Conservation (phyloP, 2,113 vertebrate genomes). For the Chionis minor region DNA sequence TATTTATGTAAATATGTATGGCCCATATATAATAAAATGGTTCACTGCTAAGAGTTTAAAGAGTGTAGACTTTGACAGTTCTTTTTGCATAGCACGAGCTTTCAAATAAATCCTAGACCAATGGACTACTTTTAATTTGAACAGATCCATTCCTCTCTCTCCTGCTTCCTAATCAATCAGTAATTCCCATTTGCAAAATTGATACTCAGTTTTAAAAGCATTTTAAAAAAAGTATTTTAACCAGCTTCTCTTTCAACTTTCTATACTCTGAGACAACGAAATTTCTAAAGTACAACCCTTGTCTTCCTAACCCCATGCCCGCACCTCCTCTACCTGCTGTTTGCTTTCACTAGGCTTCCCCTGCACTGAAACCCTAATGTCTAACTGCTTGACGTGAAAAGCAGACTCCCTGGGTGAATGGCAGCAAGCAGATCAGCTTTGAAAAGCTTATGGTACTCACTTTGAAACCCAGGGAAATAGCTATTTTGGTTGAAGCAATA, state of each 20-base stretch:
- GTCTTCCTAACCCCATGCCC: neutral
- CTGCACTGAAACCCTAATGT: neutral
- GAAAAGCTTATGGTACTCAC: neutral
- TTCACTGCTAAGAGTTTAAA: neutral
- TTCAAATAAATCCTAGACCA: neutral
- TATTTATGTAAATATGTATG: slow-evolving; percentile 46
- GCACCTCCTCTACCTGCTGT: neutral
- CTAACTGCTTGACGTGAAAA: neutral
- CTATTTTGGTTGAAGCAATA: neutral
- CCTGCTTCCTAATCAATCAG: neutral
- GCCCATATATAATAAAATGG: slow-evolving; percentile 28
- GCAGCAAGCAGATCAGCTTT: neutral
- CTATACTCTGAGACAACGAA: neutral
- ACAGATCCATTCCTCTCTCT: neutral
- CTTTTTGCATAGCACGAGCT: neutral
- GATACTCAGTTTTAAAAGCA: neutral
- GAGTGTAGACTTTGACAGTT: neutral
- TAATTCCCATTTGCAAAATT: neutral
- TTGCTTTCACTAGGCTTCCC: neutral
- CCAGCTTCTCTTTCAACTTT: neutral
- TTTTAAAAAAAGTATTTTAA: neutral
- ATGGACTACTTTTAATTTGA: neutral
- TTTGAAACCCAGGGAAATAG: neutral
- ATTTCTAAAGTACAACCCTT: neutral
- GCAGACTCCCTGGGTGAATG: neutral